Evolutionary conservation across 2,797 vertebrate genomes (phyloP), one percentile per base, ranked within the genome.

Genomic region (Chelidonichthys spinosus): DNA sequence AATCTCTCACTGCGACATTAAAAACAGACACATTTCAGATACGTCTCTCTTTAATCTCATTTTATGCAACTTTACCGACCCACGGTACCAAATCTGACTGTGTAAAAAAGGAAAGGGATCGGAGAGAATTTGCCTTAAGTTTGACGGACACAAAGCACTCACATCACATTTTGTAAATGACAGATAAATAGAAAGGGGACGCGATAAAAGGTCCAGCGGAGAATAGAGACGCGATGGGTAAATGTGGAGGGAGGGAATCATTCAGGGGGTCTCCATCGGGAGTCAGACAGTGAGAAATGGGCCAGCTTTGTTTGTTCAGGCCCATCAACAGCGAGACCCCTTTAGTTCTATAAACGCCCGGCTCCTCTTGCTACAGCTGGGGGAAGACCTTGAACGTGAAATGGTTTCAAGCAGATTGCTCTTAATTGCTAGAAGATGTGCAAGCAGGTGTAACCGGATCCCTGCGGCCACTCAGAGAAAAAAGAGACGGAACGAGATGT

Each of bases 391-490:
- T 95, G 95, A 96, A 95, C 93, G 93, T 95, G 94, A 95, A 96
- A 95, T 92, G 94, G 94, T 95, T 96, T 94, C 92, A 89, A 93
- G 92, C 95, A 96, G 96, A 97, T 96, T 96, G 95, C 94, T 95
- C 93, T 93, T 98, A 98, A 98, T 97, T 97, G 96, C 95, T 94
- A 91, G 95, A 96, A 97, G 96, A 96, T 97, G 96, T 97, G 96
- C 95, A 86, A 91, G 95, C 96, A 97, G 95, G 96, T 97, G 97
- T 96, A 97, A 96, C 94, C 68, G 6, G 95, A 97, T 96, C 96
- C 95, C 94, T 70, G 70, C 68, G 93, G 96, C 95, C 95, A 94
- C 93, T 94, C 85, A 84, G 90, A 92, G 91, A 93, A 91, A 25
- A 9, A 66, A 63, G 69, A 83, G 77, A 62, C 58, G 46, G 65